Evolutionary conservation across 2,113 vertebrate species (phyloP).

Genomic region (Pelmatolapia mariae): DNA sequence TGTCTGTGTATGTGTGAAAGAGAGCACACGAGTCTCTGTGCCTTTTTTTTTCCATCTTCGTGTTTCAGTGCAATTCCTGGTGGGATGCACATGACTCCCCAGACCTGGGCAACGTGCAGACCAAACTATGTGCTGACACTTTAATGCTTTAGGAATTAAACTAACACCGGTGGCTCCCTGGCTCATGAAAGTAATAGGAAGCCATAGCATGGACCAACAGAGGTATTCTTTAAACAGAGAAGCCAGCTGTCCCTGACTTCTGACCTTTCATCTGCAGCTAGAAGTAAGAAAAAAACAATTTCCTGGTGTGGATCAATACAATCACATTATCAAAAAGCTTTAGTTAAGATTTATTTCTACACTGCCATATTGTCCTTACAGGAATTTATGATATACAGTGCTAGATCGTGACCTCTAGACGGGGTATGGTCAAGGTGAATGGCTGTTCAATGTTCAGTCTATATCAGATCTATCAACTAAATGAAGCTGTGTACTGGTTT

Average conservation of each 20-base stretch:
- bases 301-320: constrained; percentile 37
- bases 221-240: not conserved
- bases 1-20: not conserved
- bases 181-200: not conserved
- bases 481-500: not conserved
- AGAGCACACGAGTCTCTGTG: not conserved
- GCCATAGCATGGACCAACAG: not conserved
- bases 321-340: constrained; percentile 42
- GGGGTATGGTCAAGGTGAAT: constrained; percentile 25
- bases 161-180: not conserved
- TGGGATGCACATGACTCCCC: constrained; percentile 3
- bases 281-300: constrained; percentile 10
- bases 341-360: constrained; percentile 25
- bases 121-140: not conserved
- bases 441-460: not conserved
- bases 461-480: not conserved
- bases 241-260: constrained; percentile 1
- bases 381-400: constrained; percentile 1
- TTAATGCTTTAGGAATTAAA: constrained; percentile 13
- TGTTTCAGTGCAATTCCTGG: constrained; percentile 30
- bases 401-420: not conserved
- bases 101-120: not conserved
- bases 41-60: constrained; percentile 29
- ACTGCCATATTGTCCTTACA: not conserved
- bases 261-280: constrained; percentile 3